Evolutionary conservation across 64 coral and sea anemone genomes (phyloP).

Genomic region (Montipora capricornis): DNA sequence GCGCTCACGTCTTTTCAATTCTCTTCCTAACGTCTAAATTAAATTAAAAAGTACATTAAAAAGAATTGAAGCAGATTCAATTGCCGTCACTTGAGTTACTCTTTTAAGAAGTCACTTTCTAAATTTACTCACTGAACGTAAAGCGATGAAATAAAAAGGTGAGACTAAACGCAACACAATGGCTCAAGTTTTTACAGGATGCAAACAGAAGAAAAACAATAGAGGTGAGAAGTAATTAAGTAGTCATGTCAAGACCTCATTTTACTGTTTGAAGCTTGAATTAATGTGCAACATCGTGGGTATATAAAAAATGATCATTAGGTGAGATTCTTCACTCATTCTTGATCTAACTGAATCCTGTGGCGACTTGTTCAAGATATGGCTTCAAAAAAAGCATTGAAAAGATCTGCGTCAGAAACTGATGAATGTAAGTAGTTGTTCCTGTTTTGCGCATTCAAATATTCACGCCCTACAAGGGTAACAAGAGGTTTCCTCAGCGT

Average conservation of each 20-base stretch:
- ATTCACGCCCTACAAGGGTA: no score
- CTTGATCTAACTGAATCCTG: background rate
- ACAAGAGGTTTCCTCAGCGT: no score
- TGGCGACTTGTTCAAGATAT: background rate
- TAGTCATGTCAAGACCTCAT: conserved; percentile 11
- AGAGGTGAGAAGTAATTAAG: conserved; percentile 28
- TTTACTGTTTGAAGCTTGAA: background rate
- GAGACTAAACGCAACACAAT: background rate
- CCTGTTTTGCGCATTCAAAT: no score
- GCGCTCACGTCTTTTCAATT: no score
- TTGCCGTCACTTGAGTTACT: no score
- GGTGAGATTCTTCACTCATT: background rate
- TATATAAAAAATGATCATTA: background rate
- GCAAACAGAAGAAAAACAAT: background rate
- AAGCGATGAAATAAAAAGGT: background rate
- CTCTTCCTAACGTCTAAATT: no score
- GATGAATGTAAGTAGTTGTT: background rate
- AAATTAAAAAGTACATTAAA: no score
- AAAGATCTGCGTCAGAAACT: background rate
- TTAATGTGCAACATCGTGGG: no score
- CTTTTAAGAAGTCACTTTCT: no score
- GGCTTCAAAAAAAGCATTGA: background rate
- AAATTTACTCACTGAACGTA: background rate
- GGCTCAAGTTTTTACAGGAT: background rate
- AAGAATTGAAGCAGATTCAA: no score